Conservation (phyloP, 1,140 invertebrate genomes). For the Drosophila azteca region DNA sequence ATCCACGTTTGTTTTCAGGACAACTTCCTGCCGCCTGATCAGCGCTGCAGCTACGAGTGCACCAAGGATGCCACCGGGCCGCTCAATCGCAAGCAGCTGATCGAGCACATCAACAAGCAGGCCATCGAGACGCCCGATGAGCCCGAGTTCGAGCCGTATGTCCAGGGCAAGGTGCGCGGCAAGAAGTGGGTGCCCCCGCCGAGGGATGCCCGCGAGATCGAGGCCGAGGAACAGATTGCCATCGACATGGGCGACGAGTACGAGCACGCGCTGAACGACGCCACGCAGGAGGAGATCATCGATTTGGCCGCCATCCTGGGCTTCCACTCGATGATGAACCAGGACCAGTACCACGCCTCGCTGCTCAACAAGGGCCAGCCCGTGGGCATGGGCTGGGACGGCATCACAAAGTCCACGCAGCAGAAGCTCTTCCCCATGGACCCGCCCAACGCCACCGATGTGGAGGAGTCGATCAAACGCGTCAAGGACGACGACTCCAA, state of each 20-base stretch:
- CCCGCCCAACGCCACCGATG: constrained; percentile 96
- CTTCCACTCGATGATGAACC: constrained; percentile 99
- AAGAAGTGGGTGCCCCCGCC: constrained; percentile 97
- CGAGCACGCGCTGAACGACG: constrained; percentile 94
- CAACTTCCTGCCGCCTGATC: constrained; percentile 96
- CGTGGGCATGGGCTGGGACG: constrained; percentile 94
- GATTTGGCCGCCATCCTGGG: constrained; percentile 99
- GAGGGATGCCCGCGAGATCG: constrained; percentile 91
- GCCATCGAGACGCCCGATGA: constrained; percentile 98
- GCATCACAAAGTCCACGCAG: constrained; percentile 96
- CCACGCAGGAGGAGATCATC: constrained; percentile 99
- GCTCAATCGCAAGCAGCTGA: constrained; percentile 96
- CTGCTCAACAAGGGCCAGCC: constrained; percentile 95
- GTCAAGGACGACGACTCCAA: constrained; percentile 94
- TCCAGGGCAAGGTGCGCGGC: constrained; percentile 94
- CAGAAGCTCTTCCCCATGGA: constrained; percentile 95
- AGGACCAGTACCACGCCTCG: constrained; percentile 99
- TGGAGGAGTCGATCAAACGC: constrained; percentile 94
- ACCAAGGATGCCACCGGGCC: constrained; percentile 97
- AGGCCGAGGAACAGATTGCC: constrained; percentile 94
- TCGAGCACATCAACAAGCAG: constrained; percentile 99
- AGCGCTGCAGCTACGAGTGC: constrained; percentile 98
- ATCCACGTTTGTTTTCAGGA: constrained; percentile 88
- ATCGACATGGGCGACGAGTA: constrained; percentile 98
- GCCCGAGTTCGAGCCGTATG: constrained; percentile 97